Evolutionary conservation across 2,888 invertebrate species (phyloP).

Genomic region (Melanostoma mellinum): DNA sequence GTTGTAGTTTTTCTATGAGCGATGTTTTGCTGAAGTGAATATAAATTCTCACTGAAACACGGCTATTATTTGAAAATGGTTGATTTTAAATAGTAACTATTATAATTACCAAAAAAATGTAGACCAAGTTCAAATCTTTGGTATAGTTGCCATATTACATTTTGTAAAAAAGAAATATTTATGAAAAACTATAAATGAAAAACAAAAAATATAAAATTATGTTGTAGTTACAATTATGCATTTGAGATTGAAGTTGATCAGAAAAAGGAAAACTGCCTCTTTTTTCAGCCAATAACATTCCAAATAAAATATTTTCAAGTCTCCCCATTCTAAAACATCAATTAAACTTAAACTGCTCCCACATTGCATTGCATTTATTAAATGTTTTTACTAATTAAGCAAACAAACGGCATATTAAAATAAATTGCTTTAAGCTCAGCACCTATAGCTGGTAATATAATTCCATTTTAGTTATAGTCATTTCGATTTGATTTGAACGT

Average conservation of each 20-base stretch:
- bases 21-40: no score
- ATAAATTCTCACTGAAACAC: no score
- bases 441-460: conserved; percentile 1
- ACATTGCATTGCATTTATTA: conserved; percentile 28
- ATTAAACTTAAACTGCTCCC: conserved; percentile 35
- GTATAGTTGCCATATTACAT: no score
- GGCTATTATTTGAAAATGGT: no score
- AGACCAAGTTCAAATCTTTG: no score
- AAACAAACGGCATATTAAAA: conserved; percentile 54
- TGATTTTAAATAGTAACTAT: no score
- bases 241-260: not conserved
- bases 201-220: no score
- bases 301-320: not conserved
- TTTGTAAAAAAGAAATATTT: no score
- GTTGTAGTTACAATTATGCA: no score
- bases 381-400: conserved; percentile 60
- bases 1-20: no score
- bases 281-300: conserved; percentile 17
- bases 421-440: conserved; percentile 40
- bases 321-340: conserved; percentile 9
- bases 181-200: no score
- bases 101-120: no score
- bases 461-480: conserved; percentile 18
- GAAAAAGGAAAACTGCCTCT: not conserved
- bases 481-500: conserved; percentile 21